Evolutionary conservation across 2,797 vertebrate genomes (phyloP).

Genomic region (Characodon lateralis): DNA sequence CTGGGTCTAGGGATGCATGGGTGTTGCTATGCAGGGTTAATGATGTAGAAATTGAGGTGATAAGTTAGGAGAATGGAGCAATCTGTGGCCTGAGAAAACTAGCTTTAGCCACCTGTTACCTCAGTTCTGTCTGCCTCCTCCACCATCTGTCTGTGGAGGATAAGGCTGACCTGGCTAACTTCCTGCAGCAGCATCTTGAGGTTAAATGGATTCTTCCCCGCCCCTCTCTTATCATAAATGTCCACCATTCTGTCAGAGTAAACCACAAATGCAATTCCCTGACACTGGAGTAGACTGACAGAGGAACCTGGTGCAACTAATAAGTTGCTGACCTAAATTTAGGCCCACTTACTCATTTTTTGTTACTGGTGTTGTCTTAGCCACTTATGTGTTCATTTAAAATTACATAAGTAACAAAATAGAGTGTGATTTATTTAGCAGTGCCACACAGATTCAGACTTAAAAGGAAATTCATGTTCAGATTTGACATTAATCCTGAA

Average conservation of each 20-base stretch:
- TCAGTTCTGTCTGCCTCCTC: constrained; percentile 2
- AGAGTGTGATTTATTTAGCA: not conserved
- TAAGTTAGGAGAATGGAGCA: constrained; percentile 17
- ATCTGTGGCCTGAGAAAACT: constrained; percentile 41
- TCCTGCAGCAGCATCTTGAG: constrained; percentile 52
- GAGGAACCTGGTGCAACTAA: constrained; percentile 76
- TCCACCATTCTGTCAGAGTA: constrained; percentile 69
- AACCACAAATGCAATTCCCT: constrained; percentile 75
- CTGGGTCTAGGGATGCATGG: not conserved
- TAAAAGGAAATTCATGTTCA: not conserved
- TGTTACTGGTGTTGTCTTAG: constrained; percentile 43
- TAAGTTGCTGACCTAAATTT: constrained; percentile 78
- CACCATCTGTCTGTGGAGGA: constrained; percentile 43
- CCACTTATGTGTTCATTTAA: not conserved
- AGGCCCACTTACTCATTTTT: constrained; percentile 47
- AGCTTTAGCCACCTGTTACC: constrained; percentile 56
- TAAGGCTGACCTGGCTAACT: constrained; percentile 32
- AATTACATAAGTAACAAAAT: not conserved
- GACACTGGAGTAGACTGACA: constrained; percentile 60
- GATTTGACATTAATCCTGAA: constrained; percentile 3
- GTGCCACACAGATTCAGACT: not conserved
- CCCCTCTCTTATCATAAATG: constrained; percentile 78
- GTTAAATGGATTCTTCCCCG: constrained; percentile 75
- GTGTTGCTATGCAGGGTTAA: constrained; percentile 56
- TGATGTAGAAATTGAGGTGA: constrained; percentile 59